phyloP scores from a whole-genome alignment of 2,888 invertebrate species.

The Drosophila barbarae region DNA sequence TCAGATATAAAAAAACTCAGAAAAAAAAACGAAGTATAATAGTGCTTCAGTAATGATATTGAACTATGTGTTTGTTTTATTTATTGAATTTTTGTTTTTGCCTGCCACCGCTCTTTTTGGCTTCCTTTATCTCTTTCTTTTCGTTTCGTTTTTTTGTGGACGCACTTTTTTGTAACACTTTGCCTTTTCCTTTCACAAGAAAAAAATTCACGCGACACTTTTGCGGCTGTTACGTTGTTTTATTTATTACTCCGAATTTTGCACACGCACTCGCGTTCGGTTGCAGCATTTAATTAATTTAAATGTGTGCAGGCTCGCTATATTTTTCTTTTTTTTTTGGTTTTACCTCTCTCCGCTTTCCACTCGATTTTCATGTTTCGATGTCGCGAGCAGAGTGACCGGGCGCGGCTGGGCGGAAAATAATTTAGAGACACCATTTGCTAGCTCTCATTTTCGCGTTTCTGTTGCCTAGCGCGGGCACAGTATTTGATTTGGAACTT shows the following conservation, averaged over 20 bases:
- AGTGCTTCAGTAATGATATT: neutral
- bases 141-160: conserved; percentile 17
- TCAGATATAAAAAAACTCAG: conserved; percentile 2
- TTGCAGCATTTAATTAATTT: conserved; percentile 15
- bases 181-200: conserved; percentile 33
- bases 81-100: conserved; percentile 4
- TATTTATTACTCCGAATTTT: neutral
- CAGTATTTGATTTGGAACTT: neutral
- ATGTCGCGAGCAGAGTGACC: conserved; percentile 12
- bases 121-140: conserved; percentile 29
- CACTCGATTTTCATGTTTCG: conserved; percentile 20
- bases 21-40: neutral
- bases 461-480: neutral
- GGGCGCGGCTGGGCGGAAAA: neutral
- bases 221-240: conserved; percentile 7
- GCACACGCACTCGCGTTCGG: conserved; percentile 9
- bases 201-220: conserved; percentile 28
- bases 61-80: conserved; percentile 6
- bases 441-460: neutral
- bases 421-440: neutral
- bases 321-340: conserved; percentile 6
- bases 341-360: conserved; percentile 22
- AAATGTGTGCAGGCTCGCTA: conserved; percentile 11
- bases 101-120: conserved; percentile 13
- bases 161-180: conserved; percentile 32